Base-by-base conservation (phyloP, 2,888 invertebrate genomes). In the Sepiola atlantica region DNA sequence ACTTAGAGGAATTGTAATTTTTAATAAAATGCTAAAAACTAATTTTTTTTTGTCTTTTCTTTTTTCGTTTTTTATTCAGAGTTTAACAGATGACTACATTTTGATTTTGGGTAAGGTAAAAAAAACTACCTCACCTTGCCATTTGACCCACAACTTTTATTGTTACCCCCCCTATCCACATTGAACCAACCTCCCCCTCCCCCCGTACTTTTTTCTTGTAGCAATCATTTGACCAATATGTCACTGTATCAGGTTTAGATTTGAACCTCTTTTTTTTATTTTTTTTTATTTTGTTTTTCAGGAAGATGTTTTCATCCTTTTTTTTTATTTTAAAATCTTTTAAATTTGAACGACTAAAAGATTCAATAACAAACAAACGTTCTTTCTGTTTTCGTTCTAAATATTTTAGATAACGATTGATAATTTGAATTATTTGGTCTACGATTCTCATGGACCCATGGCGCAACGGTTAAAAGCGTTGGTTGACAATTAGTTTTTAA, bases 61-160 rank as follows among this genome's bases (percentile, higher is more conserved):
- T 77, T n/a, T n/a, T 77, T 16, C 14, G 28, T n/a, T 0, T 77
- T 77, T 77, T 77, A 2, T 77, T 12, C n/a, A 77, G 77, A n/a
- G 77, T 77, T 77, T 77, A 77, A 28, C 77, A 77, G 77, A 77
- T n/a, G 77, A 77, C 1, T 32, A 16, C n/a, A 55, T n/a, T n/a
- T 55, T 93, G n/a, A 93, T 93, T 93, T 93, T 54, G 54, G 93
- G 32, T 54, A 93, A 54, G 32, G 32, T 21, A 35, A 55, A 55
- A n/a, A 93, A 32, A 32, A 54, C n/a, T 32, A 54, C 54, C 54
- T 92, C 24, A n/a, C 45, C 32, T 18, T 32, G 21, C 32, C 32
- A 32, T 12, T 32, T 32, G 14, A 77, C 10, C 12, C 14, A 21
- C 77, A 77, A 77, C n/a, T 3, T 45, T 61, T 28, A 61, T 61